Percentiles rank a stretch among this genome's conserved stretches.
Evolutionary conservation across 2,113 vertebrate species (phyloP).

Genomic region (Eidolon helvum): DNA sequence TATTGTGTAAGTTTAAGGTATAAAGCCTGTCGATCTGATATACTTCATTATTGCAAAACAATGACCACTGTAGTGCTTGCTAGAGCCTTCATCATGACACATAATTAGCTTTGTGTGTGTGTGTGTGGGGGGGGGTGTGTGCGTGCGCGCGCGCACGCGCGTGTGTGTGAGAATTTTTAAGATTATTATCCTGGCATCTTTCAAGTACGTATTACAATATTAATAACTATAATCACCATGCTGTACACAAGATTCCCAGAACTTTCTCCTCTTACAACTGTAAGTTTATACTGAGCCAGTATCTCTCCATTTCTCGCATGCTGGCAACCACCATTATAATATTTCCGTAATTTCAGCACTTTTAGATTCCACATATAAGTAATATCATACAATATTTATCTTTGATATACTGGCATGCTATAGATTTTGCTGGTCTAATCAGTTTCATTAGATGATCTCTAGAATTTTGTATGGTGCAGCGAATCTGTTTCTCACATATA

Average conservation of each 20-base stretch:
- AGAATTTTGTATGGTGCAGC: not conserved
- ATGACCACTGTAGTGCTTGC: not conserved
- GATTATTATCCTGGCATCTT: not conserved
- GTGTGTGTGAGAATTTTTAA: not conserved
- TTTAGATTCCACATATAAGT: not conserved
- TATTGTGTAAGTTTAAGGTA: not conserved
- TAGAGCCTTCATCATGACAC: not conserved
- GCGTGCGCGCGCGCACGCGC: no score
- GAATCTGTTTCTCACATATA: not conserved
- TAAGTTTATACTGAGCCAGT: not conserved
- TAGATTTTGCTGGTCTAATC: not conserved
- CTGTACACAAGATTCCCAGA: not conserved
- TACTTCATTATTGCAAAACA: not conserved
- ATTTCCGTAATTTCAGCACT: not conserved
- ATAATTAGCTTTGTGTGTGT: not conserved
- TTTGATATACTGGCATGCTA: rapidly evolving
- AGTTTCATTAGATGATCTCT: not conserved
- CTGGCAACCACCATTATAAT: not conserved
- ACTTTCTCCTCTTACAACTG: not conserved
- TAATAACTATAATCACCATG: not conserved
- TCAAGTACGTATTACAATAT: not conserved
- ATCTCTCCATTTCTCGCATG: not conserved
- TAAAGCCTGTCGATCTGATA: not conserved
- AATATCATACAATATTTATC: not conserved
- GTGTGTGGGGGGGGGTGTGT: no score